Conservation (phyloP, 2,888 invertebrate genomes). For the Heliconius erato region DNA sequence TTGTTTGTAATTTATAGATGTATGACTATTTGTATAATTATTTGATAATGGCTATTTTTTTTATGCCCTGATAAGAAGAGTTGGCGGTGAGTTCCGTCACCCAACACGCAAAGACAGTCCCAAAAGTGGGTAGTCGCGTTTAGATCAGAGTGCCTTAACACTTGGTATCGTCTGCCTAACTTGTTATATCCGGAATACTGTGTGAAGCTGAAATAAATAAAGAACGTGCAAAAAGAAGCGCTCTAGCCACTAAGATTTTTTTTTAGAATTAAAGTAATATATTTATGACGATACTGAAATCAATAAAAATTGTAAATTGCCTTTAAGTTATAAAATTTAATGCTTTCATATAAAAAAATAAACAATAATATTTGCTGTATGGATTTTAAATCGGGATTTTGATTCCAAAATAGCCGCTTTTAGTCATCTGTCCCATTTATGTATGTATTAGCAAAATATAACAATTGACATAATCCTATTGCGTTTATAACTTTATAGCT, state of each 20-base stretch:
- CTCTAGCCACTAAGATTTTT: neutral
- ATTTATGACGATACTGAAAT: too few species aligned
- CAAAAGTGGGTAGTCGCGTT: too few species aligned
- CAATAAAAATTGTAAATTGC: neutral
- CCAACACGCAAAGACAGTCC: too few species aligned
- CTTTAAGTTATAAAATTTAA: conserved; percentile 16
- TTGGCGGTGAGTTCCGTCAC: too few species aligned
- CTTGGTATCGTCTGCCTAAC: too few species aligned
- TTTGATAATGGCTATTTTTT: neutral
- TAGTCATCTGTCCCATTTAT: neutral
- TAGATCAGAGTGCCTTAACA: too few species aligned
- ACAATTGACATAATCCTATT: conserved; percentile 20
- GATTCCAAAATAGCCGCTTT: conserved; percentile 12
- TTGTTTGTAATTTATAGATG: neutral
- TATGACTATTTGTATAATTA: neutral
- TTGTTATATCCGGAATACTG: too few species aligned
- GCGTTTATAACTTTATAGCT: neutral
- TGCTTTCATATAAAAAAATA: conserved; percentile 50
- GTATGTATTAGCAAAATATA: conserved; percentile 2
- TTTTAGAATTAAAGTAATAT: too few species aligned
- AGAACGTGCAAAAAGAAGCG: neutral
- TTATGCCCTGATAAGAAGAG: too few species aligned
- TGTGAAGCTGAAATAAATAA: neutral
- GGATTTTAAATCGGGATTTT: neutral
- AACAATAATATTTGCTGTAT: neutral